Evolutionary conservation across 2,797 vertebrate genomes (phyloP).

Genomic region (Gadopsis bispinosus): DNA sequence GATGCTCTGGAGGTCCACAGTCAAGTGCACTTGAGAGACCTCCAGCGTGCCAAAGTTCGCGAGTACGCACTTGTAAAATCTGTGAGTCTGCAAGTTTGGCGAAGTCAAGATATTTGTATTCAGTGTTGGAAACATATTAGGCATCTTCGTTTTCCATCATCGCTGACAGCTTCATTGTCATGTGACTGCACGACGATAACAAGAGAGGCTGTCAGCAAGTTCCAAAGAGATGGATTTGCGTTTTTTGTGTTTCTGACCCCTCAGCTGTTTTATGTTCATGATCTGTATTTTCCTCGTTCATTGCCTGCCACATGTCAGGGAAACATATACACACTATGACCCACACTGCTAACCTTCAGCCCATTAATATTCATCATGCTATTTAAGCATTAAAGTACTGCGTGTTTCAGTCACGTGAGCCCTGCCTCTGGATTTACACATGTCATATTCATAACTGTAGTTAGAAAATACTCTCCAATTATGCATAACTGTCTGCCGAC

Average conservation of each 20-base stretch:
- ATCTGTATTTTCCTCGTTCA: constrained; percentile 4
- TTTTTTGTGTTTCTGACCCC: not conserved
- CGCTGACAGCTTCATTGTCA: too few species aligned
- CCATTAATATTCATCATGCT: not conserved
- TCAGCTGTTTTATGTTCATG: not conserved
- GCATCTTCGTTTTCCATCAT: too few species aligned
- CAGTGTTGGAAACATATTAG: too few species aligned
- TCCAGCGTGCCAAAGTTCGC: too few species aligned
- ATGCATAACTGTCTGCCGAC: not conserved
- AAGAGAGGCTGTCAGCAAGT: too few species aligned
- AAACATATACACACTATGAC: not conserved
- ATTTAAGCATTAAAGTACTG: not conserved
- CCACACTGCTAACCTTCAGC: not conserved
- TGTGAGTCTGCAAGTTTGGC: too few species aligned
- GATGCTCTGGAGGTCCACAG: too few species aligned
- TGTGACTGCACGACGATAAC: too few species aligned
- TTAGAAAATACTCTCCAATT: constrained; percentile 19
- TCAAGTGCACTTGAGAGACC: too few species aligned
- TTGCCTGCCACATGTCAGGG: not conserved
- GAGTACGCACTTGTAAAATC: too few species aligned
- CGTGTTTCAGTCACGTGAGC: constrained; percentile 11
- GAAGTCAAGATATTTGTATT: too few species aligned
- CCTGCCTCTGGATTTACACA: not conserved
- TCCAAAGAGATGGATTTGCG: too few species aligned
- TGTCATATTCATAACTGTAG: constrained; percentile 1